Evolutionary conservation across 2,888 invertebrate genomes (phyloP).

Genomic region (Epiblema foenella): DNA sequence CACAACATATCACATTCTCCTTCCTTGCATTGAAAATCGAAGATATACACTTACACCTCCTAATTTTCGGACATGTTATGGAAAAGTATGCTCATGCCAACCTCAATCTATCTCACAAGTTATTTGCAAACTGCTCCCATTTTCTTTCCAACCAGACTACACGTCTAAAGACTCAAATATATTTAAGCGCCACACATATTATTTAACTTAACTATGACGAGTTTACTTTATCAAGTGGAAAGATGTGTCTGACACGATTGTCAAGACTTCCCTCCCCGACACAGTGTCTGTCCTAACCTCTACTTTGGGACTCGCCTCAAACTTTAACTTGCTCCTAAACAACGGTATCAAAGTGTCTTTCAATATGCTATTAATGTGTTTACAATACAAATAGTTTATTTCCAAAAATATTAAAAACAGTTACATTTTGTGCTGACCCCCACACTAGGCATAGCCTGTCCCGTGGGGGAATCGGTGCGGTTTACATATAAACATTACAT

Average conservation of each 20-base stretch:
- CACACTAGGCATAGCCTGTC: too few species aligned
- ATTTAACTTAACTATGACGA: neutral
- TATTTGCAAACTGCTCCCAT: neutral
- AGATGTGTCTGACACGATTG: neutral
- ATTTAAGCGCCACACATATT: neutral
- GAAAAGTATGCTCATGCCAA: neutral
- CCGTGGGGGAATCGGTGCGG: too few species aligned
- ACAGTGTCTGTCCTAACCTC: constrained; percentile 8
- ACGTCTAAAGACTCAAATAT: neutral
- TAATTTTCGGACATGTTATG: neutral
- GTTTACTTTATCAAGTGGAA: constrained; percentile 5
- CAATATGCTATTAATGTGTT: neutral
- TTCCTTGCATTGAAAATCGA: neutral
- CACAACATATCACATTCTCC: neutral
- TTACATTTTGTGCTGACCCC: too few species aligned
- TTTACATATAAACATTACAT: too few species aligned
- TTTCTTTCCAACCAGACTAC: neutral
- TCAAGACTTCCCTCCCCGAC: neutral
- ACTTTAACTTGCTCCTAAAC: constrained; percentile 11
- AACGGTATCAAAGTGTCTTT: constrained; percentile 3
- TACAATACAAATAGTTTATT: too few species aligned
- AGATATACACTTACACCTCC: neutral
- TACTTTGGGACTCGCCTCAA: constrained; percentile 1
- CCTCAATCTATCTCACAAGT: neutral
- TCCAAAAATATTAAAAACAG: too few species aligned